These are phyloP conservation scores for Bombus ignitus DNA, from an alignment of 1,140 invertebrate genomes.

Conservation along the genomic window DNA sequence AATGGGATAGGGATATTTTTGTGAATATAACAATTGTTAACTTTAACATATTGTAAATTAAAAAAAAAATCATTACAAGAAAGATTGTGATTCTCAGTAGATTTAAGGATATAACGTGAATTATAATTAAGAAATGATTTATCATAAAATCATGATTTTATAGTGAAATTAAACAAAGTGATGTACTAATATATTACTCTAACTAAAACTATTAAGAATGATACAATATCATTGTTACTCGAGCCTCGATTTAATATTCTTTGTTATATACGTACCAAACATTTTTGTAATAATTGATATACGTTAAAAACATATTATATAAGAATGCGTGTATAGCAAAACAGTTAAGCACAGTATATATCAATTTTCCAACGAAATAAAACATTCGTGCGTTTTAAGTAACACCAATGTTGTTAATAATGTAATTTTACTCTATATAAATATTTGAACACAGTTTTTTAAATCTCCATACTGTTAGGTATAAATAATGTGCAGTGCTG, in stretches of 20 bases:
- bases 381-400: background rate
- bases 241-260: conserved; percentile 30
- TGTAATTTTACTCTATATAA: conserved; percentile 21
- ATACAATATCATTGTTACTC: background rate
- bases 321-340: background rate
- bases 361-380: conserved; percentile 26
- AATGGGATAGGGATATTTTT: background rate
- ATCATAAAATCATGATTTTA: conserved; percentile 5
- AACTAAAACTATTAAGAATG: background rate
- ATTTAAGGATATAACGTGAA: background rate
- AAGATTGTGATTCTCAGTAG: background rate
- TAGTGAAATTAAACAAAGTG: background rate
- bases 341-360: background rate
- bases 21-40: background rate
- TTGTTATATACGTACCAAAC: conserved; percentile 19
- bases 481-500: conserved; percentile 16
- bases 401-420: background rate
- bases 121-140: conserved; percentile 21
- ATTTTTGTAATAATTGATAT: conserved; percentile 29
- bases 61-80: background rate
- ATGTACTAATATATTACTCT: conserved; percentile 20
- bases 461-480: background rate
- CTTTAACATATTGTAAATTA: background rate
- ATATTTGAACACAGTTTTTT: background rate
- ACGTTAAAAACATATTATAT: conserved; percentile 30